Base-by-base conservation (phyloP, 2,888 invertebrate genomes). In the Metacarcinus magister region DNA sequence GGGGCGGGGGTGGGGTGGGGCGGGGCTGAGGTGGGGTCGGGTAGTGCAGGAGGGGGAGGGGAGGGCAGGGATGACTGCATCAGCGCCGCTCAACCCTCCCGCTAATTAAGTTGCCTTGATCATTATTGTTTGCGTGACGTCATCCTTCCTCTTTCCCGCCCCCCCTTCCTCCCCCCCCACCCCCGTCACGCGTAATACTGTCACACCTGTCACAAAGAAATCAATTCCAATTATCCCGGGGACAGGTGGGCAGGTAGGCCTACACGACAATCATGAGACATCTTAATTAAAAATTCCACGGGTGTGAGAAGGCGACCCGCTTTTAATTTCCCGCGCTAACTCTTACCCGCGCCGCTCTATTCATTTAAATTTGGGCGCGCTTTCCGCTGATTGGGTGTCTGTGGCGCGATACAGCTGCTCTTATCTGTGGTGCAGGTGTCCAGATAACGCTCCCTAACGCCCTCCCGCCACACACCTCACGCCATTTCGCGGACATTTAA, bases 341-440 rank as follows among this genome's bases (percentile, higher is more conserved):
- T 95, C 95, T 96, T 94, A 91, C 96, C 43, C 46, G 32, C 46
- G 44, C 46, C 87, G 23, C 87, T 43, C 96, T 96, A 94, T 95
- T 95, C 95, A 96, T 94, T 95, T 94, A 67, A 95, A 95, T 82
- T 91, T 95, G 46, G 96, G 95, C 95, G 95, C 96, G 96, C 95
- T 95, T 95, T 96, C 93, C 95, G 89, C 90, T 96, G 96, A 96
- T 96, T 96, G 96, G 96, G 89, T 95, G 96, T 96, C 96, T 54
- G 94, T 94, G 60, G 92, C 89, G 96, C 92, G 96, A 96, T 94
- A 95, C 96, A 94, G 90, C 95, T 94, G 96, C 96, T 90, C 96
- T 96, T 96, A 96, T 96, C 96, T 95, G 87, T 94, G 96, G 93
- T 95, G 95, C 96, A 96, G 96, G 95, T 96, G 96, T 96, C 96